Conservation (phyloP, 1,140 invertebrate species). For the Mactra quadrangularis region DNA sequence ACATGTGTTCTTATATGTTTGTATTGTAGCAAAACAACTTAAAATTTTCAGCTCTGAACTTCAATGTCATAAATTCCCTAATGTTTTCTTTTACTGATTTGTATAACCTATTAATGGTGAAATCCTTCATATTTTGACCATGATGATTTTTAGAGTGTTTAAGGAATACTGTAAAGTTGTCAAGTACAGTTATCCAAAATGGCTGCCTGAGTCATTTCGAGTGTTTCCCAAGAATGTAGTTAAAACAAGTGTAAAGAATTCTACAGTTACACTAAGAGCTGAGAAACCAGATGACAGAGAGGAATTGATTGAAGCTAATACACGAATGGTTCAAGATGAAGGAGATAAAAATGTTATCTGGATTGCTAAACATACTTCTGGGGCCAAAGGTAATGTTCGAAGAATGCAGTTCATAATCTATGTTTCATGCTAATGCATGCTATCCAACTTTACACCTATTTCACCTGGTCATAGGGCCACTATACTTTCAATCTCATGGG, state of each 20-base stretch:
- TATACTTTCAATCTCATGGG: too few species aligned
- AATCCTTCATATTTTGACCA: too few species aligned
- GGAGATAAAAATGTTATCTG: conserved; percentile 61
- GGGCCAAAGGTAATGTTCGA: conserved; percentile 77
- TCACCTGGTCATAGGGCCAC: not conserved
- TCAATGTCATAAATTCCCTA: too few species aligned
- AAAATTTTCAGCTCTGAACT: too few species aligned
- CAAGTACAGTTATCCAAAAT: conserved; percentile 64
- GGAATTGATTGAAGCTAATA: conserved; percentile 61
- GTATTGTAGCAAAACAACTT: too few species aligned
- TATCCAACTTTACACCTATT: not conserved
- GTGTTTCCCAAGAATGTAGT: conserved; percentile 67
- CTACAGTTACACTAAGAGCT: conserved; percentile 10
- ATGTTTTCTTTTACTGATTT: too few species aligned
- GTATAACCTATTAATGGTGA: too few species aligned
- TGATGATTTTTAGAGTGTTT: conserved; percentile 64
- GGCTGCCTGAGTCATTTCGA: conserved; percentile 69
- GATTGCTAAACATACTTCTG: conserved; percentile 74
- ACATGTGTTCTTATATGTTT: too few species aligned
- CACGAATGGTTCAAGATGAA: conserved; percentile 36
- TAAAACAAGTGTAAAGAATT: conserved; percentile 42
- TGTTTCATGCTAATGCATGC: too few species aligned
- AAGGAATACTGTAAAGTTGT: conserved; percentile 68
- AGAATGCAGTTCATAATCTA: too few species aligned
- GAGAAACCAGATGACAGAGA: conserved; percentile 71